Evolutionary conservation across 2,113 vertebrate species (phyloP), one percentile per base, ranked within the genome.

Genomic region (Lasiurus borealis): DNA sequence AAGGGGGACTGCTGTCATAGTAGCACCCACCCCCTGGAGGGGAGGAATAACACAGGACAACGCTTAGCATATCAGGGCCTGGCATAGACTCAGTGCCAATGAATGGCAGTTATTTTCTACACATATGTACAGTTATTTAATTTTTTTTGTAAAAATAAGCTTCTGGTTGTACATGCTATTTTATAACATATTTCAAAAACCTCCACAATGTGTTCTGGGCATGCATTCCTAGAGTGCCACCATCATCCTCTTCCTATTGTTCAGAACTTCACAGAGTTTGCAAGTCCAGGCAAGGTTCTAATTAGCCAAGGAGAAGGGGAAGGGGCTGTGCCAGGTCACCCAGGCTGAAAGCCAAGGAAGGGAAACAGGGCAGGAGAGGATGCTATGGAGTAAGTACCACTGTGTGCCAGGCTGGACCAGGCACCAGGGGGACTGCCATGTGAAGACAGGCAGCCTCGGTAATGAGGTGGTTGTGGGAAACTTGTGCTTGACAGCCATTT

Each of bases 331-430:
- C 3, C 4, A 54, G 57, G 68, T 16, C 19, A 11, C 10, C 34
- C 85, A 54, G 54, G 7, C 75, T 36, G 64, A n/a, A 9, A 19
- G 76, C 84, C 81, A 23, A 64, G 0, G 25, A 44, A 36, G 36
- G 25, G 12, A 12, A 34, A 25, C 44, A 8, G 68, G 19, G 46
- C 57, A 44, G 19, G 44, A 27, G 27, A 12, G 25, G 52, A 9
- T 27, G 15, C 0, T 57, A 50, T 78, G 3, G 0, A 18, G 86
- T 15, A 19, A 57, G 48, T 23, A n/a, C 48, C 0, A 0, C 4
- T 21, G 25, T 52, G 64, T 46, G 88, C 40, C 40, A 40, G 3
- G 40, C 40, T 0, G 1, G 21, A 36, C 48, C 1, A 1, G 16
- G 66, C 31, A 54, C 50, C 16, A 2, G 68, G 27, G 1, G 21